Evolutionary conservation across 1,140 invertebrate genomes (phyloP), one percentile per base, ranked within the genome.

Genomic region (Samia ricini): DNA sequence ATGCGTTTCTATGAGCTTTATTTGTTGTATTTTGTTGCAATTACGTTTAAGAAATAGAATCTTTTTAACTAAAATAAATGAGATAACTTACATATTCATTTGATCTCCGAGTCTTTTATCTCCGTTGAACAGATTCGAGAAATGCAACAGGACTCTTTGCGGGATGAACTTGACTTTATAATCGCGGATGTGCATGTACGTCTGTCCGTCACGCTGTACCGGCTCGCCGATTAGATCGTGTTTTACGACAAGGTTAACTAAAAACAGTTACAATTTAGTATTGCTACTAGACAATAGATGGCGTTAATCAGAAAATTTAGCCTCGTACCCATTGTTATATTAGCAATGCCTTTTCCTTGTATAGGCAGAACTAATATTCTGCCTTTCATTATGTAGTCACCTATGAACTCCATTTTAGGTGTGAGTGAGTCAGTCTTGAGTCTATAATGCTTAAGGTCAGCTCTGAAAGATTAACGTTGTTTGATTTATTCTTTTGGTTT

Each of bases 281-380:
- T 12, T 20, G 0, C 18, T 51, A 51, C 21, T 51, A 7, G 50
- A 20, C 19, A 51, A 51, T 51, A 51, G 50, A 51, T 51, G 50
- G 7, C 50, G 2, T 19, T 1, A 1, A 51, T 12, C 4, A 19
- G n/a, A 1, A 1, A 52, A 12, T 52, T 21, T 56, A 23, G 18
- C 22, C 29, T 74, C 75, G 55, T 91, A 94, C 94, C 69, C 79
- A 95, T 91, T 4, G 94, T 94, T 7, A 96, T 92, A 67, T 95
- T 95, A 0, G 92, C 92, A 48, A 92, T 85, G 5, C 95, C 95
- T 61, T 92, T 91, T 33, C 95, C 95, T n/a, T 89, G 92, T 20
- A 96, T 93, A 0, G 94, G 94, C 24, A 96, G 72, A 15, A 96
- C 72, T 3, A 96, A 74, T 56, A 96, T 92, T 55, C 92, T 92